Conservation (phyloP, 2,113 vertebrate genomes). For the Astur gentilis region DNA sequence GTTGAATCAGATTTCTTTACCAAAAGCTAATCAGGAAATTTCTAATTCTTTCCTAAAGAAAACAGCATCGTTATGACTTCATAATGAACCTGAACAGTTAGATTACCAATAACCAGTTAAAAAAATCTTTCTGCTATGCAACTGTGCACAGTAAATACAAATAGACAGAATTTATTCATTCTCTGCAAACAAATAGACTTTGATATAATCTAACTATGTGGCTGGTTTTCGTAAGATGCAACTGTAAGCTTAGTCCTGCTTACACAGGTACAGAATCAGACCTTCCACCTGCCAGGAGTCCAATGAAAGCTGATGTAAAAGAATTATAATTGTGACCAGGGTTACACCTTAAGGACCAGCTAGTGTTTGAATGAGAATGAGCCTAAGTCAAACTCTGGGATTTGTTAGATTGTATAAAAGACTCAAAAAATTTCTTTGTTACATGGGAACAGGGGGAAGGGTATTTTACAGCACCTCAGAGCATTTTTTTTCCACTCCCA, state of each 20-base stretch:
- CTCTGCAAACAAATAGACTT: neutral
- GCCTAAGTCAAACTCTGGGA: neutral
- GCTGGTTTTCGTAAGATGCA: neutral
- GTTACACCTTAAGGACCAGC: neutral
- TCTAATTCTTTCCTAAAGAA: neutral
- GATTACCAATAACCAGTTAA: neutral
- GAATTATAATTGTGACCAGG: neutral
- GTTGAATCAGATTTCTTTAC: neutral
- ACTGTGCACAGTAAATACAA: neutral
- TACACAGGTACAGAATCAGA: neutral
- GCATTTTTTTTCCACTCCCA: neutral
- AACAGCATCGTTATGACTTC: neutral
- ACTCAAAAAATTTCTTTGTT: neutral
- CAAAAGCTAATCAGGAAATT: neutral
- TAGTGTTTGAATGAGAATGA: neutral
- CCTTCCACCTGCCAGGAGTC: accelerated
- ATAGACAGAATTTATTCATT: neutral
- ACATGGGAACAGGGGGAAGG: neutral
- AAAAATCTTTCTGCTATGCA: neutral
- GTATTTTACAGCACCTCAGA: neutral
- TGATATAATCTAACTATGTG: neutral
- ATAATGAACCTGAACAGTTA: neutral
- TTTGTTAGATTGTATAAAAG: neutral
- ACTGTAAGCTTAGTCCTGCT: neutral
- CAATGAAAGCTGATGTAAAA: neutral